Percentiles rank a stretch among this genome's conserved stretches.
phyloP scores from a whole-genome alignment of 2,888 invertebrate species.

The Nudaria mundana region DNA sequence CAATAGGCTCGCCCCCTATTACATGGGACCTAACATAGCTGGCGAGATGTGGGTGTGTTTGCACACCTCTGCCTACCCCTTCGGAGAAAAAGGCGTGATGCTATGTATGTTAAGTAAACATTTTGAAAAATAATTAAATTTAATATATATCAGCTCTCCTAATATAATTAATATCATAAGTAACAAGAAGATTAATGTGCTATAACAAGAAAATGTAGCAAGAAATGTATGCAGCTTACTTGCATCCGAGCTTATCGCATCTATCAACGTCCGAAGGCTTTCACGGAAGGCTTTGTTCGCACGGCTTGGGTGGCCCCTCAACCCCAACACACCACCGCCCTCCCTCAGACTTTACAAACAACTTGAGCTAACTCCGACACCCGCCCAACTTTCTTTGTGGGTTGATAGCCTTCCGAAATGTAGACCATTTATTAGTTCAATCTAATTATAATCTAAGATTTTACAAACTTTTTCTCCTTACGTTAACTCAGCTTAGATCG shows the following conservation, averaged over 20 bases:
- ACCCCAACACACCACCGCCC: slow-evolving; percentile 40
- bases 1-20: too few species aligned
- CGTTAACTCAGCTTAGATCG: too few species aligned
- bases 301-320: slow-evolving; percentile 44
- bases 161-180: slow-evolving; percentile 33
- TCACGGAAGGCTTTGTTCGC: slow-evolving; percentile 77
- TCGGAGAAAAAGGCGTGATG: too few species aligned
- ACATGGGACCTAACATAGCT: too few species aligned
- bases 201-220: slow-evolving; percentile 57
- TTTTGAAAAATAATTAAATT: too few species aligned
- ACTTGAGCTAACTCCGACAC: slow-evolving; percentile 61
- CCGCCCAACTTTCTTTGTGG: slow-evolving; percentile 67
- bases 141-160: neutral
- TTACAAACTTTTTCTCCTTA: neutral
- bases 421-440: slow-evolving; percentile 42
- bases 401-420: slow-evolving; percentile 58
- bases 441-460: slow-evolving; percentile 25
- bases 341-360: slow-evolving; percentile 63
- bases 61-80: too few species aligned
- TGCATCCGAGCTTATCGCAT: slow-evolving; percentile 80
- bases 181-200: slow-evolving; percentile 44
- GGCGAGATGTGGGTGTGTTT: too few species aligned
- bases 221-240: slow-evolving; percentile 79
- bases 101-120: too few species aligned
- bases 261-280: slow-evolving; percentile 73